Percentiles rank a stretch among this genome's conserved stretches.
Evolutionary conservation across 2,888 invertebrate species (phyloP).

Genomic region (Leptinotarsa tumamoca): DNA sequence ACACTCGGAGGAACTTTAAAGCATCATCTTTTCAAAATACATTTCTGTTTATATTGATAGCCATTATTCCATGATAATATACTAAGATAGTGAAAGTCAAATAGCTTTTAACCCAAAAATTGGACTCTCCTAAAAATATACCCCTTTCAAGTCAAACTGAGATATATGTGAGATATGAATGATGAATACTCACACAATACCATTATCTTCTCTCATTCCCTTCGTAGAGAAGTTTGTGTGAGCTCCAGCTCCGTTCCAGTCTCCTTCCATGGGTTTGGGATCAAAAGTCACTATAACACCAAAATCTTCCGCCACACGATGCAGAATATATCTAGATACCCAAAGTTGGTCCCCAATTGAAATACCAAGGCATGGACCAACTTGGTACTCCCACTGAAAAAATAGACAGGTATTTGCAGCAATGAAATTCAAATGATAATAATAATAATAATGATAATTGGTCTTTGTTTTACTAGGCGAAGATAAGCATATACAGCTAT

Average conservation of each 20-base stretch:
- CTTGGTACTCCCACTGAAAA: slow-evolving; percentile 85
- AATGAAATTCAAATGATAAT: too few relatives aligned
- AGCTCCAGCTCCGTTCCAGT: slow-evolving; percentile 97
- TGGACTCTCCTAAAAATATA: too few relatives aligned
- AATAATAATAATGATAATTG: too few relatives aligned
- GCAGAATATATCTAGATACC: slow-evolving; percentile 87
- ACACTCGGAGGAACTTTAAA: too few relatives aligned
- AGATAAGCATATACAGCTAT: too few relatives aligned
- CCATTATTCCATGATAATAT: too few relatives aligned
- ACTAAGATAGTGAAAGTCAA: too few relatives aligned
- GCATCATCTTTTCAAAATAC: too few relatives aligned
- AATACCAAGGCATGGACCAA: slow-evolving; percentile 92
- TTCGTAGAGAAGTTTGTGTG: slow-evolving; percentile 97
- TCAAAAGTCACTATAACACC: slow-evolving; percentile 84
- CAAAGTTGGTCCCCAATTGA: slow-evolving; percentile 86
- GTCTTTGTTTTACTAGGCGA: too few relatives aligned
- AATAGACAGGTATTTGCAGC: neutral
- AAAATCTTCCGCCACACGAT: slow-evolving; percentile 93
- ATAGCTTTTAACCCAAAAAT: too few relatives aligned
- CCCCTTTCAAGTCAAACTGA: too few relatives aligned
- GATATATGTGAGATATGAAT: neutral
- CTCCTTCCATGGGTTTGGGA: slow-evolving; percentile 83
- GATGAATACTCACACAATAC: slow-evolving; percentile 77
- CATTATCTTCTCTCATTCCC: slow-evolving; percentile 89
- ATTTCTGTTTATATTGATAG: too few relatives aligned